Evolutionary conservation across 2,888 invertebrate species (phyloP).

Genomic region (Clitarchus hookeri): DNA sequence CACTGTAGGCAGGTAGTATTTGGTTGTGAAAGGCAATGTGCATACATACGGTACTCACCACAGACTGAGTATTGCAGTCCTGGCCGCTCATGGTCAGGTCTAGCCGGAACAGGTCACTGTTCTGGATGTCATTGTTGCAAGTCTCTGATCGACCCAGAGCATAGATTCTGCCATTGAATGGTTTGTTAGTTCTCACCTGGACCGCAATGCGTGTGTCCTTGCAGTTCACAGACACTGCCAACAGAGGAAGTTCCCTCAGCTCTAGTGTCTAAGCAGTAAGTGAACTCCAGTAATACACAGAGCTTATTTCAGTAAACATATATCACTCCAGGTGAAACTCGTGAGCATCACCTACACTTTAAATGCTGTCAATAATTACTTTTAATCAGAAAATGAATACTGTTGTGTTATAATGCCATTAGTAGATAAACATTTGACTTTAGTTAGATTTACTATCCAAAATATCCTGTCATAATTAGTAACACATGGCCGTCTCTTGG

Average conservation of each 20-base stretch:
- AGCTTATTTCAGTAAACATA: no score
- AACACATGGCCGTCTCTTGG: no score
- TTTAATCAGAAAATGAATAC: no score
- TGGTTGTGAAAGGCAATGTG: background rate
- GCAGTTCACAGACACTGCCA: slow-evolving; percentile 87
- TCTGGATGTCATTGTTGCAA: slow-evolving; percentile 91
- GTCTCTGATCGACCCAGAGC: slow-evolving; percentile 92
- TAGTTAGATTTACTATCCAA: no score
- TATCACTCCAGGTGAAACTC: no score
- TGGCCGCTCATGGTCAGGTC: slow-evolving; percentile 93
- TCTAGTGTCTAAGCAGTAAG: no score
- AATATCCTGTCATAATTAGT: no score
- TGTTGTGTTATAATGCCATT: no score
- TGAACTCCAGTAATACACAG: no score
- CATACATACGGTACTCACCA: slow-evolving; percentile 66
- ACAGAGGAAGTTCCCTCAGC: background rate
- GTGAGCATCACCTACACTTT: no score
- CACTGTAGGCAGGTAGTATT: background rate
- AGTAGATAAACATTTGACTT: no score
- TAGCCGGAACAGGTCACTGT: slow-evolving; percentile 88
- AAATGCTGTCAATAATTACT: no score
- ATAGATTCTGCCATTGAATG: slow-evolving; percentile 93
- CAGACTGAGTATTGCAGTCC: slow-evolving; percentile 94
- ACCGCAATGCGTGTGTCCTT: slow-evolving; percentile 93
- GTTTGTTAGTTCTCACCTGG: slow-evolving; percentile 89